Percentiles rank a stretch among this genome's conserved stretches.
Evolutionary conservation across 2,888 invertebrate genomes (phyloP).

Genomic region (Erebia ligea): DNA sequence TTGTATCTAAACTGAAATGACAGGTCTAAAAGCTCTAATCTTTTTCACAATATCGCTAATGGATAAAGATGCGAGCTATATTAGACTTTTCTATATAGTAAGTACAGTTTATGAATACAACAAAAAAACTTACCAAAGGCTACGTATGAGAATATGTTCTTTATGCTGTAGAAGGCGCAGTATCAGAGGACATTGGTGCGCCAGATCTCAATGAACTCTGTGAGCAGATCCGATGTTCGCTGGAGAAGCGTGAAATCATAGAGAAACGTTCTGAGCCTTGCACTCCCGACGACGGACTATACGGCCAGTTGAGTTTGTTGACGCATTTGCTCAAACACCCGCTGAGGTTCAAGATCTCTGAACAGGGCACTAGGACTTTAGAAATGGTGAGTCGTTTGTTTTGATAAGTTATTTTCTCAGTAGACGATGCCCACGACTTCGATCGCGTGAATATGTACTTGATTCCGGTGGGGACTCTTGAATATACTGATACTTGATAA

Average conservation of each 20-base stretch:
- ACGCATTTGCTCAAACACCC: slow-evolving; percentile 95
- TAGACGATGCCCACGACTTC: too few relatives aligned
- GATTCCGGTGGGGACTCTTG: too few relatives aligned
- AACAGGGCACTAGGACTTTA: slow-evolving; percentile 87
- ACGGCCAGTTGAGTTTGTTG: slow-evolving; percentile 92
- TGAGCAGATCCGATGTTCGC: slow-evolving; percentile 88
- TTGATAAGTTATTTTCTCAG: too few relatives aligned
- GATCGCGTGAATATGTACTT: too few relatives aligned
- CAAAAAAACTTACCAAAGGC: too few relatives aligned
- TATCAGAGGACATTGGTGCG: slow-evolving; percentile 76
- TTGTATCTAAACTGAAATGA: too few relatives aligned
- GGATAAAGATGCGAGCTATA: too few relatives aligned
- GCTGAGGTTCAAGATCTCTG: slow-evolving; percentile 92
- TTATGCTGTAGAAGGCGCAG: slow-evolving; percentile 63
- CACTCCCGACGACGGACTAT: slow-evolving; percentile 94
- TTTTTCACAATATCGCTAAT: too few relatives aligned
- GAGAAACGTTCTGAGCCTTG: slow-evolving; percentile 91
- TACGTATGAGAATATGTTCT: not conserved
- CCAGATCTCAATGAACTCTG: slow-evolving; percentile 88
- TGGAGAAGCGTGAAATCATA: slow-evolving; percentile 90
- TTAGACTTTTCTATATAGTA: too few relatives aligned
- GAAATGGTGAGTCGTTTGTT: slow-evolving; percentile 72
- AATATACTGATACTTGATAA: too few relatives aligned
- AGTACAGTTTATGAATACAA: too few relatives aligned
- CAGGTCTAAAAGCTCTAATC: too few relatives aligned